These are phyloP conservation scores for Podarcis muralis DNA, from an alignment of 2,113 vertebrate genomes.

Conservation along the genomic window DNA sequence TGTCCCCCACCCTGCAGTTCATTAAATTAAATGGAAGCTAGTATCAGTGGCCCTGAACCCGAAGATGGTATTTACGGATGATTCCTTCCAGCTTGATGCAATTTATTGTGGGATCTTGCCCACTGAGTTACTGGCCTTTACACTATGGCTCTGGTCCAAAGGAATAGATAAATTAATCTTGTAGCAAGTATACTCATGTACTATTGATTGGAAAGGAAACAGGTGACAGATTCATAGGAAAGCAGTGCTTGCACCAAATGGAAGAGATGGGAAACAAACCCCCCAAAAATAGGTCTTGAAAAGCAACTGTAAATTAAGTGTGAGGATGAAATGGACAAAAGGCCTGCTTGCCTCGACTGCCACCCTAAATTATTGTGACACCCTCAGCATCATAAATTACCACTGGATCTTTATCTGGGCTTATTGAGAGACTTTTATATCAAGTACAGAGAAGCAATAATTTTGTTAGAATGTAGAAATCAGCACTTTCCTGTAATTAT, in stretches of 20 bases:
- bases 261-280: neutral
- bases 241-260: neutral
- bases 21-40: neutral
- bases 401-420: neutral
- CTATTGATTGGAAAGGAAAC: neutral
- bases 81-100: neutral
- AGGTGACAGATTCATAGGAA: neutral
- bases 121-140: neutral
- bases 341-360: neutral
- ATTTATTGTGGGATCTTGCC: neutral
- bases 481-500: neutral
- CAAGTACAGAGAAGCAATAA: neutral
- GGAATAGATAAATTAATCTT: slow-evolving; percentile 4
- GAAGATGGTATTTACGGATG: neutral
- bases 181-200: neutral
- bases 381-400: neutral
- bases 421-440: accelerated
- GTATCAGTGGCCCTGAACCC: neutral
- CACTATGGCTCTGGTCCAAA: neutral
- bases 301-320: neutral
- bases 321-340: neutral
- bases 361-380: neutral
- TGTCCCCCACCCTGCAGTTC: slow-evolving; percentile 16
- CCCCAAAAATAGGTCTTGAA: neutral
- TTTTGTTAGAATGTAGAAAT: neutral